Evolutionary conservation across 2,888 invertebrate genomes (phyloP).

Genomic region (Parnassius smintheus): DNA sequence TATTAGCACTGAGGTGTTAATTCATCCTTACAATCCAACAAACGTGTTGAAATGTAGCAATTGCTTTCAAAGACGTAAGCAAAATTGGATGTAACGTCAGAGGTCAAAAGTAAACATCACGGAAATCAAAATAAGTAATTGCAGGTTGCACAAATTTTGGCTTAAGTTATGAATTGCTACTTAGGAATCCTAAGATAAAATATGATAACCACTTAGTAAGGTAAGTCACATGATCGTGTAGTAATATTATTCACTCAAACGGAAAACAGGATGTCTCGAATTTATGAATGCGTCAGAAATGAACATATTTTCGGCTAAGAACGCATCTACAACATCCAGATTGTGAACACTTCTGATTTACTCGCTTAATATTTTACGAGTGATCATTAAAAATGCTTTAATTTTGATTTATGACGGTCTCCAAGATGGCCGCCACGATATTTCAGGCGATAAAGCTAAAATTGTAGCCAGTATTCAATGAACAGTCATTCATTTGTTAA

Average conservation of each 20-base stretch:
- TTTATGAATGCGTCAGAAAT: conserved; percentile 25
- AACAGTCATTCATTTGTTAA: conserved; percentile 72
- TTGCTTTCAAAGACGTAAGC: too few species aligned
- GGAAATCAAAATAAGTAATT: too few species aligned
- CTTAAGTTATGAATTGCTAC: too few species aligned
- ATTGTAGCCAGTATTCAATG: conserved; percentile 65
- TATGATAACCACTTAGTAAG: too few species aligned
- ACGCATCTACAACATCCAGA: conserved; percentile 34
- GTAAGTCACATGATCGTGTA: too few species aligned
- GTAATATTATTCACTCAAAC: conserved; percentile 4
- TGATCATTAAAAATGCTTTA: conserved; percentile 69
- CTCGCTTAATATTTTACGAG: conserved; percentile 55
- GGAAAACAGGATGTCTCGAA: conserved; percentile 10
- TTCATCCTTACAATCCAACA: too few species aligned
- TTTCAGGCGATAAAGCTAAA: conserved; percentile 45
- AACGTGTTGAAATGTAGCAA: too few species aligned
- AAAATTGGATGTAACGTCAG: too few species aligned
- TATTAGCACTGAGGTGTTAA: too few species aligned
- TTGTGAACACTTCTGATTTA: conserved; percentile 48
- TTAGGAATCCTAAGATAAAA: too few species aligned
- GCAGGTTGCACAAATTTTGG: too few species aligned
- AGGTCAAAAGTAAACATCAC: too few species aligned
- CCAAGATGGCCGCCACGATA: conserved; percentile 43
- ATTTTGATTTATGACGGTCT: conserved; percentile 68
- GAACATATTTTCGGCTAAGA: conserved; percentile 36